Percentiles rank a stretch among this genome's conserved stretches.
These are phyloP conservation scores for Hyposmocoma kahamanoa DNA, from an alignment of 1,140 invertebrate genomes.

Conservation along the genomic window DNA sequence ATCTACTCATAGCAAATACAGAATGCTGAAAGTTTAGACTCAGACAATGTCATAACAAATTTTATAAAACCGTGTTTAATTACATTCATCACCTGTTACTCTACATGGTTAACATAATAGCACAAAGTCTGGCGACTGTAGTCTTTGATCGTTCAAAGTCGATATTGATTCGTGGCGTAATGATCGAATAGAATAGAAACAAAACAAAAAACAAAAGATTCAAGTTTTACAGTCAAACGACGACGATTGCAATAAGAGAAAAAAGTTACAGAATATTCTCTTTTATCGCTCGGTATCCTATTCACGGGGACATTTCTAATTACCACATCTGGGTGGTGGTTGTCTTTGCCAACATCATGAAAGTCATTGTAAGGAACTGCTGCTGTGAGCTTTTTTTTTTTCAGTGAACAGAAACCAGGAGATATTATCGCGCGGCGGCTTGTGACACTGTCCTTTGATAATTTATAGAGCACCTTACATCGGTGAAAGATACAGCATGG, in stretches of 20 bases:
- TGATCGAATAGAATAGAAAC: too few relatives aligned
- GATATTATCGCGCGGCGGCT: background rate
- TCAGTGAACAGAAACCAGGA: background rate
- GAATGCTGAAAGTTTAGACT: too few relatives aligned
- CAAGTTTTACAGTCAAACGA: background rate
- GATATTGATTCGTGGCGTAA: too few relatives aligned
- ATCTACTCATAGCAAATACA: too few relatives aligned
- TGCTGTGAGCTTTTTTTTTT: background rate
- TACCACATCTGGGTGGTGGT: slow-evolving; percentile 34
- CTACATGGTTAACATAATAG: too few relatives aligned
- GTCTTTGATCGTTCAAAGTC: too few relatives aligned
- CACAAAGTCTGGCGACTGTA: too few relatives aligned
- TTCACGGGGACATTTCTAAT: slow-evolving; percentile 32
- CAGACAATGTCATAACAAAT: too few relatives aligned
- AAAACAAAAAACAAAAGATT: too few relatives aligned
- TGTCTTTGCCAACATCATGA: slow-evolving; percentile 29
- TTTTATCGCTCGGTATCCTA: slow-evolving; percentile 17
- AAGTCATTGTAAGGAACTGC: slow-evolving; percentile 27
- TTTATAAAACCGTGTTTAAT: too few relatives aligned
- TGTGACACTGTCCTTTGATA: background rate
- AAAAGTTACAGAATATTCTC: slow-evolving; percentile 16
- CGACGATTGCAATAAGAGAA: slow-evolving; percentile 2
- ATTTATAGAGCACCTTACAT: background rate
- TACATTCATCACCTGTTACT: too few relatives aligned
- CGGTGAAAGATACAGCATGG: too few relatives aligned